A percentile compares a stretch with the other conserved stretches of the same genome.
These are phyloP conservation scores for Plodia interpunctella DNA, from an alignment of 1,140 invertebrate genomes.

Conservation along the genomic window DNA sequence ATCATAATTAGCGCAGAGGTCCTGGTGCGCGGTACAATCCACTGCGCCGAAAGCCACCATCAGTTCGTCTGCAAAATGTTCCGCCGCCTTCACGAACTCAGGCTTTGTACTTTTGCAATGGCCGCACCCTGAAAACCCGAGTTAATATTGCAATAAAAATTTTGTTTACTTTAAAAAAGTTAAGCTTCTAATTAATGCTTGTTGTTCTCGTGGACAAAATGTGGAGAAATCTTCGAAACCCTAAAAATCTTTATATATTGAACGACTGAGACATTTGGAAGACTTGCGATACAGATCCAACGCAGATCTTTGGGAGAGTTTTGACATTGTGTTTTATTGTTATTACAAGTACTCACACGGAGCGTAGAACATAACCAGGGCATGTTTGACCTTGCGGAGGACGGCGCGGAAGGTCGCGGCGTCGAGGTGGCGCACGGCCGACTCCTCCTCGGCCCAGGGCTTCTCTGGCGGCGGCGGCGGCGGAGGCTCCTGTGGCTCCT, in stretches of 20 bases:
- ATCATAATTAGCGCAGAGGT: slow-evolving; percentile 83
- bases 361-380: slow-evolving; percentile 93
- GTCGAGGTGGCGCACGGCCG: slow-evolving; percentile 86
- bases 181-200: too few species aligned
- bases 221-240: too few species aligned
- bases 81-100: slow-evolving; percentile 87
- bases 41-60: slow-evolving; percentile 89
- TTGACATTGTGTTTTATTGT: too few species aligned
- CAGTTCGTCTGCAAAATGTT: slow-evolving; percentile 83
- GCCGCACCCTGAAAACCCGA: slow-evolving; percentile 91
- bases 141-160: too few species aligned
- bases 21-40: slow-evolving; percentile 85
- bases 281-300: too few species aligned
- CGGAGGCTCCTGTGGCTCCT: slow-evolving; percentile 88
- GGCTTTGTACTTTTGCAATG: slow-evolving; percentile 94
- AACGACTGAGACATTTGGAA: too few species aligned
- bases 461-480: slow-evolving; percentile 88
- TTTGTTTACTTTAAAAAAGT: too few species aligned
- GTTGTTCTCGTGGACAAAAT: too few species aligned
- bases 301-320: too few species aligned
- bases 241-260: too few species aligned
- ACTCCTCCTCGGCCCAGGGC: slow-evolving; percentile 85
- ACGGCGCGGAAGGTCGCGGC: slow-evolving; percentile 83
- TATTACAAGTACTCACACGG: slow-evolving; percentile 87
- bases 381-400: slow-evolving; percentile 81